Base-by-base conservation (phyloP, 2,113 vertebrate species). In the Amblyornis subalaris region DNA sequence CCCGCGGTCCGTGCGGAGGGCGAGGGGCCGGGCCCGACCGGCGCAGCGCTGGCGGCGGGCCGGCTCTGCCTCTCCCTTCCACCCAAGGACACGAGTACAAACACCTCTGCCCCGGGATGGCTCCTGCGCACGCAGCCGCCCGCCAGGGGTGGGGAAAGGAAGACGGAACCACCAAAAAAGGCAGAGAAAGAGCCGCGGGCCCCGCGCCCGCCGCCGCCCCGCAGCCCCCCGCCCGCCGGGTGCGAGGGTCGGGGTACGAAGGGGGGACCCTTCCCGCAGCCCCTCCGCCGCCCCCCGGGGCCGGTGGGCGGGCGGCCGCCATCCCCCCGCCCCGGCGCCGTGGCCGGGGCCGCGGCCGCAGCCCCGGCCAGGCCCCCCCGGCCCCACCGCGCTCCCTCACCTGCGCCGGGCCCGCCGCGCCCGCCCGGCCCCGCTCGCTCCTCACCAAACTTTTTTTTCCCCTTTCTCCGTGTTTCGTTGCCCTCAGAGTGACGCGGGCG, bases 381-480 rank as follows among this genome's bases (percentile, higher is more conserved):
- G n/a, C 88, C 88, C 70, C 3, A 36, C 66, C 61, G n/a, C 88
- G 14, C 29, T 23, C 6, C 45, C 89, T 89, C 88, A 91, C 92
- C 89, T 89, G 65, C 42, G 13, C 53, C 67, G 23, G 58, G 29
- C 48, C 81, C 93, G 38, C 82, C 48, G 74, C 65, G 51, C 58
- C 85, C 78, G 90, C 96, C 74, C 64, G 95, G 77, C 65, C 72
- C 64, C 85, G 65, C 78, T 93, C 94, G 91, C 96, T 96, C 95
- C 96, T 95, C 93, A 69, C 94, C 93, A 97, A 98, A 97, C 97
- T 98, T 98, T 98, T 97, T 94, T 93, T 94, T 91, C 90, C 92
- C 92, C 74, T 95, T 94, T 93, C 95, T 84, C 91, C 89, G 81
- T 75, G 75, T 94, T 90, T 94, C 94, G 60, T 70, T 91, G 92